Evolutionary conservation across 2,797 vertebrate genomes (phyloP).

Genomic region (Craterocephalus amniculus): DNA sequence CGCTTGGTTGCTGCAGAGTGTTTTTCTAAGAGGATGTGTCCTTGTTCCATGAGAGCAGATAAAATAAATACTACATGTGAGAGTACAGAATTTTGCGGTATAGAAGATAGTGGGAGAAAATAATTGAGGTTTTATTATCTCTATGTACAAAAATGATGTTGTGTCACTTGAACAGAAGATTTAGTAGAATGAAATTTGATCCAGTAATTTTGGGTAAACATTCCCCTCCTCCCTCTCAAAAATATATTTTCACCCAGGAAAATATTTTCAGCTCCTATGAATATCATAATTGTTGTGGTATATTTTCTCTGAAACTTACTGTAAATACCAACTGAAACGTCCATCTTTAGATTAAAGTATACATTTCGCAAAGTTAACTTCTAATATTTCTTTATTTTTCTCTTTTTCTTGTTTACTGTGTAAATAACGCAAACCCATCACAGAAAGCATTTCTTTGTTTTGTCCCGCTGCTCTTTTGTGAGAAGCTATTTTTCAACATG

Average conservation of each 20-base stretch:
- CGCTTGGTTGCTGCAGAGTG: neutral
- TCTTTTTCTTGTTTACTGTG: conserved; percentile 4
- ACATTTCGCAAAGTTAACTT: neutral
- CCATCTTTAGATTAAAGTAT: neutral
- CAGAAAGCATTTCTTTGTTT: neutral
- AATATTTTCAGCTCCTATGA: too few species aligned
- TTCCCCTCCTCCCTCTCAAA: too few species aligned
- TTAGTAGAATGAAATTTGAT: too few species aligned
- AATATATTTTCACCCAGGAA: too few species aligned
- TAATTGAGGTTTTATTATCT: neutral
- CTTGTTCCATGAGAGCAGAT: neutral
- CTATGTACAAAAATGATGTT: neutral
- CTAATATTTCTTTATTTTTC: neutral
- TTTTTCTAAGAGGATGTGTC: neutral
- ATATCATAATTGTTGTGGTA: too few species aligned
- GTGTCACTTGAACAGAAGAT: neutral
- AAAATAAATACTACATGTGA: neutral
- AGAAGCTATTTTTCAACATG: conserved; percentile 25
- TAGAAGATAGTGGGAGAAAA: neutral
- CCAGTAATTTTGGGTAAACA: too few species aligned
- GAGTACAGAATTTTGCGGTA: neutral
- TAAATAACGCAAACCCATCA: conserved; percentile 8
- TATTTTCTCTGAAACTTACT: too few species aligned
- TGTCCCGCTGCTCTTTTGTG: neutral
- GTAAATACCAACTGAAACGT: neutral